Conservation (phyloP, 2,888 invertebrate genomes). For the Aspidiotus rigidus region DNA sequence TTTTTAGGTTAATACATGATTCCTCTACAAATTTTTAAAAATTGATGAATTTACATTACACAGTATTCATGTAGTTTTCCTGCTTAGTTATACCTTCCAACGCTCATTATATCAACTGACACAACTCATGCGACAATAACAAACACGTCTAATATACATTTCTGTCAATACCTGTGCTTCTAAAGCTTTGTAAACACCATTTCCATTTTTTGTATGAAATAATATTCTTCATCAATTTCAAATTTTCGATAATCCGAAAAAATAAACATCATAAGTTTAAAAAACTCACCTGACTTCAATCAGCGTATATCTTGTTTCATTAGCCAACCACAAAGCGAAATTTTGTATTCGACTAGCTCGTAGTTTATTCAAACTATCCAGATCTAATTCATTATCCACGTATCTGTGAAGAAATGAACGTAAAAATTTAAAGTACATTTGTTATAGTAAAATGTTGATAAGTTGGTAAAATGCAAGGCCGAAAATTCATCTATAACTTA, state of each 20-base stretch:
- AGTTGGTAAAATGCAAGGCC: slow-evolving; percentile 1
- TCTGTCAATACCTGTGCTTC: too few relatives aligned
- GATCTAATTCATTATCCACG: slow-evolving; percentile 44
- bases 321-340: slow-evolving; percentile 48
- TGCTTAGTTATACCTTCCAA: too few relatives aligned
- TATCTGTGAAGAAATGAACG: slow-evolving; percentile 41
- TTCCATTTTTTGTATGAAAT: too few relatives aligned
- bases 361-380: slow-evolving; percentile 45
- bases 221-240: neutral
- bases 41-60: too few relatives aligned
- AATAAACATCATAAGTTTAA: slow-evolving; percentile 19
- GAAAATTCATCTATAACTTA: neutral
- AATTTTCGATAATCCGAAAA: neutral
- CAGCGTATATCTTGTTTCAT: slow-evolving; percentile 42
- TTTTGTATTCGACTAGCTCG: slow-evolving; percentile 48
- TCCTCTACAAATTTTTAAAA: too few relatives aligned
- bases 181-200: too few relatives aligned
- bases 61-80: too few relatives aligned
- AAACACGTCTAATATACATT: too few relatives aligned
- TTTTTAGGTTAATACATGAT: too few relatives aligned
- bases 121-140: too few relatives aligned
- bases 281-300: slow-evolving; percentile 33
- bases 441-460: neutral
- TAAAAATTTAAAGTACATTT: too few relatives aligned
- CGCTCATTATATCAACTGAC: too few relatives aligned